These are phyloP conservation scores for Spea multiplicata DNA, from an alignment of 2,113 vertebrate genomes.

Conservation along the genomic window DNA sequence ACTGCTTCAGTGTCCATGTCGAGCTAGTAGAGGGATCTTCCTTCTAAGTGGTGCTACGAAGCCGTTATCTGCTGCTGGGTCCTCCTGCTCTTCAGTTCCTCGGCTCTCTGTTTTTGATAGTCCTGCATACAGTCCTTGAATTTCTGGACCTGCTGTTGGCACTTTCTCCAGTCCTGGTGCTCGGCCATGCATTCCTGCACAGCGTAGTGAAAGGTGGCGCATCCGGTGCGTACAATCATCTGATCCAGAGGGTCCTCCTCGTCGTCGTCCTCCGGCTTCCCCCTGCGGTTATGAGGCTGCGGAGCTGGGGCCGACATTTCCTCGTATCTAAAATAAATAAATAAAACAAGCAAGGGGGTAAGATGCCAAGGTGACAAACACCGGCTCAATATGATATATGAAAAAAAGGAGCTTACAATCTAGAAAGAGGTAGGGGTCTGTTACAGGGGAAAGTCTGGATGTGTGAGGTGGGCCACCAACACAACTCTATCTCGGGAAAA, in stretches of 20 bases:
- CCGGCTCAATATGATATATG: too few relatives aligned
- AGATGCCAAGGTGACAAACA: too few relatives aligned
- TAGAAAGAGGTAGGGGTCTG: too few relatives aligned
- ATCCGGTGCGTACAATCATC: constrained; percentile 81
- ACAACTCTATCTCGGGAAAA: too few relatives aligned
- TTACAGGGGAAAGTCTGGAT: too few relatives aligned
- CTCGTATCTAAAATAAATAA: neutral
- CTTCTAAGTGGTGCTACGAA: neutral
- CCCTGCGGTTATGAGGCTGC: constrained; percentile 70
- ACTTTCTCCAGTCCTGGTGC: constrained; percentile 86
- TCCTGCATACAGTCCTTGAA: constrained; percentile 85
- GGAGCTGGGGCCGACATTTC: constrained; percentile 65
- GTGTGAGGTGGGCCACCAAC: too few relatives aligned
- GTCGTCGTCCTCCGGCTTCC: constrained; percentile 50
- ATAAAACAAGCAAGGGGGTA: neutral
- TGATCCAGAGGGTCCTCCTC: constrained; percentile 81
- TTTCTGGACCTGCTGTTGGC: constrained; percentile 75
- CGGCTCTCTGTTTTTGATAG: constrained; percentile 61
- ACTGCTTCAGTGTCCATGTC: too few relatives aligned
- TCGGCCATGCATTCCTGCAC: constrained; percentile 91
- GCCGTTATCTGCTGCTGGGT: constrained; percentile 26
- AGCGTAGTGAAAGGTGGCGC: constrained; percentile 73
- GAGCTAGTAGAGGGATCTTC: too few relatives aligned
- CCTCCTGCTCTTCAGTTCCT: constrained; percentile 58
- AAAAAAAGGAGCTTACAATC: too few relatives aligned